Base-by-base conservation (phyloP, 2,888 invertebrate genomes). In the Athrips mouffetella region DNA sequence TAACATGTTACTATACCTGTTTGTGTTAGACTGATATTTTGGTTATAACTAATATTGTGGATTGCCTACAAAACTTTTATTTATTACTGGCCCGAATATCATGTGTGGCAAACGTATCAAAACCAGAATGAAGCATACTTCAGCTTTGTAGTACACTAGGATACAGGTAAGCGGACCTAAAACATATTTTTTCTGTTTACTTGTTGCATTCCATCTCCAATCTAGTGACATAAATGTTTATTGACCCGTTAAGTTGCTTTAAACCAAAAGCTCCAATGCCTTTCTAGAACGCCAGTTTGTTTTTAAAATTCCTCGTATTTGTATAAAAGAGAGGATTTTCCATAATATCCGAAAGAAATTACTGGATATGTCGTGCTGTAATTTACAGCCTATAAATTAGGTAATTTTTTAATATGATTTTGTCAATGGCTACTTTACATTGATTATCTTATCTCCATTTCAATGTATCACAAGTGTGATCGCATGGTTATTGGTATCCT, bases 81-180 rank as follows among this genome's bases (percentile, higher is more conserved):
- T 15, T 49, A 15, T 40, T 11, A 16, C 58, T 18, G 29, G 31
- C 27, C 58, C 69, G 68, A 70, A 58, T 66, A 80, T 70, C 74
- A 81, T 85, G 84, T 85, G 85, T 79, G 76, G 73, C 78, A 80
- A 77, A 80, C 71, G 73, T 70, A 76, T 76, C 67, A 85, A 80
- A 69, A 81, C 70, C 64, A 83, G 76, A 78, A 86, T 80, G 82
- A 83, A 84, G 82, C 84, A 83, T 77, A 83, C 78, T 79, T 81
- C 71, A 65, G 72, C 71, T 67, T 76, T 76, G 65, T 76, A 80
- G 62, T 75, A 70, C 74, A 70, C 66, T 74, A 69, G 68, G 73
- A 73, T 67, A 79, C 72, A 73, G 80, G 86, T 87, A 82, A 82
- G 86, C 80, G 51, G 54, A 59, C 54, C 54, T 60, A 64, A 67